Conservation (phyloP, 2,797 vertebrate genomes). For the Bucorvus abyssinicus region DNA sequence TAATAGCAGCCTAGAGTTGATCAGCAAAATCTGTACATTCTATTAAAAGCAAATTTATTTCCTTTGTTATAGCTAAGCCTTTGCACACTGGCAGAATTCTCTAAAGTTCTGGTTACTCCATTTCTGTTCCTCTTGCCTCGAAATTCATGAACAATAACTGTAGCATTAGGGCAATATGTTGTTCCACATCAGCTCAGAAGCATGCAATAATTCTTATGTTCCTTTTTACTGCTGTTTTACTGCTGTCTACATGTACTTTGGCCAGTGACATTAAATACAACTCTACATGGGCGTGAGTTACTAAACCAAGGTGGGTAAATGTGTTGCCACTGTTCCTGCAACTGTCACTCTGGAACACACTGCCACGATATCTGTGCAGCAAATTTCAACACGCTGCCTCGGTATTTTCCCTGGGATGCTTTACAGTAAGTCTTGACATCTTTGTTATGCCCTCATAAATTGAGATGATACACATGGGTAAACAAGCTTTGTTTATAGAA, state of each 20-base stretch:
- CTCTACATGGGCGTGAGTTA: background rate
- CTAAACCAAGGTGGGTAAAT: background rate
- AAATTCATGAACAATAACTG: background rate
- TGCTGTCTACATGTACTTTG: background rate
- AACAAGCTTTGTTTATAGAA: background rate
- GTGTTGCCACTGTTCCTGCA: background rate
- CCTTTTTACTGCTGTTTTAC: background rate
- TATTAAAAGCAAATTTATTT: background rate
- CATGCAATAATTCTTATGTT: background rate
- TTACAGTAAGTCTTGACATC: background rate
- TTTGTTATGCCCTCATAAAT: background rate
- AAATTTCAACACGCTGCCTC: background rate
- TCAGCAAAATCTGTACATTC: background rate
- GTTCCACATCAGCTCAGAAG: background rate
- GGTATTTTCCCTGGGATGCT: background rate
- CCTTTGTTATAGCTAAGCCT: background rate
- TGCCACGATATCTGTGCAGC: background rate
- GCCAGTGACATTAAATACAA: background rate
- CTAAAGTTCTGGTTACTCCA: background rate
- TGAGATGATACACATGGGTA: constrained; percentile 9
- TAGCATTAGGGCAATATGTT: background rate
- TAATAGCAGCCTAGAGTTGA: constrained; percentile 17
- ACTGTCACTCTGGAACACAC: background rate
- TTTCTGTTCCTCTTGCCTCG: background rate
- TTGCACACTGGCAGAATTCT: background rate